Percentiles rank a stretch among this genome's conserved stretches.
phyloP scores from a whole-genome alignment of 2,888 invertebrate genomes.

The Agrotis ipsilon region DNA sequence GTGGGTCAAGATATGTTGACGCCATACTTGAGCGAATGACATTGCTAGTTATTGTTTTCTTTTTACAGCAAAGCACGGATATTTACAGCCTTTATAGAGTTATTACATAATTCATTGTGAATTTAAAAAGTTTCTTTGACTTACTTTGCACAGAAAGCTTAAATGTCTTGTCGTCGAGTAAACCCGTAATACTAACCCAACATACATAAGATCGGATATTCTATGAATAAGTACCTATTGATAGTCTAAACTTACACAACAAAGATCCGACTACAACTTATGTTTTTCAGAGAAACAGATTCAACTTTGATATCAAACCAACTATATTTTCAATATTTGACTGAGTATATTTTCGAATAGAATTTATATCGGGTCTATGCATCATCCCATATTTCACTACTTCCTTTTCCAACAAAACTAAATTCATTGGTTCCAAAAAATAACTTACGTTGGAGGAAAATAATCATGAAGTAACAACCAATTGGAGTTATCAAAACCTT shows the following conservation, averaged over 20 bases:
- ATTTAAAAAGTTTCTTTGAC: not conserved
- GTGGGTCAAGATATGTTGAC: too few relatives aligned
- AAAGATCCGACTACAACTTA: not conserved
- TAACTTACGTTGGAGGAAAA: not conserved
- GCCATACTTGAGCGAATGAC: too few relatives aligned
- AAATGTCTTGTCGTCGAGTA: not conserved
- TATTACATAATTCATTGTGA: too few relatives aligned
- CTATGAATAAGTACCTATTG: too few relatives aligned
- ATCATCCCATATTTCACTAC: conserved; percentile 11
- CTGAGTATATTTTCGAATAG: conserved; percentile 11
- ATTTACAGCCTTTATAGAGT: too few relatives aligned
- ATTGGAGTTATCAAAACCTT: too few relatives aligned
- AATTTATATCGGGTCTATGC: conserved; percentile 17
- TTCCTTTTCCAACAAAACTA: conserved; percentile 2
- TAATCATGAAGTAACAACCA: not conserved
- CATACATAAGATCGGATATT: too few relatives aligned
- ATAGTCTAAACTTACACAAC: not conserved
- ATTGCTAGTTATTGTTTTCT: not conserved
- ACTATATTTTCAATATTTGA: conserved; percentile 13
- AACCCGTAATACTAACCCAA: too few relatives aligned
- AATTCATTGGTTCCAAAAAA: conserved; percentile 6
- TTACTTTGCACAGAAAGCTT: not conserved
- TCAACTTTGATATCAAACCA: not conserved
- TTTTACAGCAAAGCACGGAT: not conserved
- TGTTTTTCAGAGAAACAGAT: not conserved